phyloP scores from a whole-genome alignment of 2,888 invertebrate genomes.

The Matsumyia berberina region DNA sequence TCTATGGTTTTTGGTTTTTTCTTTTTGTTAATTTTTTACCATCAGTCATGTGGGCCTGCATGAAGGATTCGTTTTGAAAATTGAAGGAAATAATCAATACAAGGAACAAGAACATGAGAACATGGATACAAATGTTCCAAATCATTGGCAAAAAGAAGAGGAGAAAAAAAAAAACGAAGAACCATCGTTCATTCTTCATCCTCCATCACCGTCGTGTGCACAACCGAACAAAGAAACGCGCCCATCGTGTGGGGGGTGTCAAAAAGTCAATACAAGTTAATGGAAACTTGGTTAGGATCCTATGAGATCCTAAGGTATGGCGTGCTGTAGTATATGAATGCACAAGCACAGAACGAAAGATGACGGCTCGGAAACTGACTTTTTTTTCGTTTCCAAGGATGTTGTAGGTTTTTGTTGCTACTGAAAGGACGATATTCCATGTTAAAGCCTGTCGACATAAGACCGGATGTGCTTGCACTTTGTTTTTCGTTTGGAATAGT shows the following conservation, averaged over 20 bases:
- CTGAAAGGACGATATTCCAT: conserved; percentile 30
- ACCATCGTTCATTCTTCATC: conserved; percentile 49
- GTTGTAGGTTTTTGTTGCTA: conserved; percentile 16
- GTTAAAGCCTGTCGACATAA: conserved; percentile 36
- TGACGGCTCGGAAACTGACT: conserved; percentile 37
- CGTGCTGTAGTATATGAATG: conserved; percentile 47
- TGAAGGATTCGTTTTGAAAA: background rate
- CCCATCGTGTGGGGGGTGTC: conserved; percentile 28
- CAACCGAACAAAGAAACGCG: conserved; percentile 45
- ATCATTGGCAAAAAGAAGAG: conserved; percentile 29
- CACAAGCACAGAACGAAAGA: conserved; percentile 40
- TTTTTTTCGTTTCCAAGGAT: conserved; percentile 9
- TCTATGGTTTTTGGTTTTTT: no score
- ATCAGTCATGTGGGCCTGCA: background rate
- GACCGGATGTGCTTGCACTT: conserved; percentile 44
- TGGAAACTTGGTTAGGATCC: conserved; percentile 61
- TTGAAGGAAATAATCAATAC: conserved; percentile 27
- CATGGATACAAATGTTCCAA: conserved; percentile 37
- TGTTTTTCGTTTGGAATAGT: conserved; percentile 29
- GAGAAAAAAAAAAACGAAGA: conserved; percentile 11
- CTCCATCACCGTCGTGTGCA: conserved; percentile 16
- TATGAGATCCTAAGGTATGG: conserved; percentile 33
- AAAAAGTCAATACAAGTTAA: conserved; percentile 73
- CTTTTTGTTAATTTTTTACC: conserved; percentile 30
- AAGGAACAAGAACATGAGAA: conserved; percentile 23